These are phyloP conservation scores for Theretra japonica DNA, from an alignment of 2,888 invertebrate species.

Conservation along the genomic window DNA sequence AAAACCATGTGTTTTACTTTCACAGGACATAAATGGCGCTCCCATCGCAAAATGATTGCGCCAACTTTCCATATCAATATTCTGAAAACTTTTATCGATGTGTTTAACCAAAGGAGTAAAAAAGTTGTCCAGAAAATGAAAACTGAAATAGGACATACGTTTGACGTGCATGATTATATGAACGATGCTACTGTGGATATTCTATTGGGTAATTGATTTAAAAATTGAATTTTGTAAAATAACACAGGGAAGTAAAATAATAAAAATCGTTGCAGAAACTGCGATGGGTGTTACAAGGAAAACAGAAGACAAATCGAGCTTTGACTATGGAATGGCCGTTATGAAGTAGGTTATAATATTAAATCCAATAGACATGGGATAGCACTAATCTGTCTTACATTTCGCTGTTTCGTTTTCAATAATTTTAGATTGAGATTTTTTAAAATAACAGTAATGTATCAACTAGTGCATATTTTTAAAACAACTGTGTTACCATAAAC, in stretches of 20 bases:
- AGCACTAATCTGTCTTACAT: too few species aligned
- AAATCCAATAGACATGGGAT: background rate
- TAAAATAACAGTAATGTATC: too few species aligned
- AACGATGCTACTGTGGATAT: conserved; percentile 92
- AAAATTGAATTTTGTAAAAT: background rate
- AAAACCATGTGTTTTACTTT: background rate
- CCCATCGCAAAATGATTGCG: conserved; percentile 91
- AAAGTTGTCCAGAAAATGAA: conserved; percentile 88
- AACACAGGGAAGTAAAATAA: too few species aligned
- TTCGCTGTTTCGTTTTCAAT: too few species aligned
- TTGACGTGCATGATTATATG: conserved; percentile 92
- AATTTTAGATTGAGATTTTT: too few species aligned
- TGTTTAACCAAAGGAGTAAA: conserved; percentile 90
- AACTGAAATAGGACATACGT: conserved; percentile 86
- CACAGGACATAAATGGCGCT: conserved; percentile 89
- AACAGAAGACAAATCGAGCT: conserved; percentile 89
- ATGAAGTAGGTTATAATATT: conserved; percentile 85
- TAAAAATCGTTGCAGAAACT: conserved; percentile 84
- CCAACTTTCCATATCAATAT: conserved; percentile 93
- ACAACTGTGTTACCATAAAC: too few species aligned
- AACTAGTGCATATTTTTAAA: too few species aligned
- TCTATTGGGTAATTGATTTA: conserved; percentile 81
- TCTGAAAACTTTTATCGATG: conserved; percentile 90
- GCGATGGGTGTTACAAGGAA: conserved; percentile 93
- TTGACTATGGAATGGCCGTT: conserved; percentile 93